A percentile compares a stretch with the other conserved stretches of the same genome.
phyloP scores from a whole-genome alignment of 92 coral and sea anemone species.

The Palythoa grandis region DNA sequence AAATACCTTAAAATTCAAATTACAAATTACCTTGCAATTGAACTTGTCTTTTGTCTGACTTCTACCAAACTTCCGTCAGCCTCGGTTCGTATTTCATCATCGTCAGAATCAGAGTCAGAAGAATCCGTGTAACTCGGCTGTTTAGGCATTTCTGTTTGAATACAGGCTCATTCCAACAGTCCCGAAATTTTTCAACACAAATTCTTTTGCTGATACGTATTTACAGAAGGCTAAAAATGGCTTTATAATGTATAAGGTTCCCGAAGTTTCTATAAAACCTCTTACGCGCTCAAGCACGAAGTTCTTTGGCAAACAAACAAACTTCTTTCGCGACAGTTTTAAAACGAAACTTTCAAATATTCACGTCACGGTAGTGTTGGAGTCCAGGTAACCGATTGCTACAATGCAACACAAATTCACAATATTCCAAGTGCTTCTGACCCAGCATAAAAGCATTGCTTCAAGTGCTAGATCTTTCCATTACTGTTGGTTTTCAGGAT shows the following conservation, averaged over 20 bases:
- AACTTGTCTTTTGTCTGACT: too few relatives aligned
- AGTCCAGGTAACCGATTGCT: not conserved
- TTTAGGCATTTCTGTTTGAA: constrained; percentile 39
- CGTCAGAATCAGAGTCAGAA: constrained; percentile 56
- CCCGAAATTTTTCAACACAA: not conserved
- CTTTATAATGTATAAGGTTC: not conserved
- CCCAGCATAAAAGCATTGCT: not conserved
- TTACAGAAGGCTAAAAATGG: not conserved
- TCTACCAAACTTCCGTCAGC: constrained; percentile 43
- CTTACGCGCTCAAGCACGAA: not conserved
- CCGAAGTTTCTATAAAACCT: not conserved
- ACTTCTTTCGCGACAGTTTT: not conserved
- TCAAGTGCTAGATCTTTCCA: not conserved
- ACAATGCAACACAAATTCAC: not conserved
- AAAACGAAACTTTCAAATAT: not conserved
- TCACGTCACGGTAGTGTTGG: not conserved
- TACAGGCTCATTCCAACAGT: not conserved
- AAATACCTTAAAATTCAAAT: too few relatives aligned
- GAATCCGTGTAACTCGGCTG: constrained; percentile 20
- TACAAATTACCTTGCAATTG: too few relatives aligned
- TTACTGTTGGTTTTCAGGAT: not conserved
- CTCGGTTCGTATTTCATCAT: constrained; percentile 49
- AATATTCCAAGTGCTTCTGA: not conserved
- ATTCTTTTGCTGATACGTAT: not conserved
- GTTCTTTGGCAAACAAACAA: not conserved